Percentiles rank a stretch among this genome's conserved stretches.
Conservation (phyloP, 2,888 invertebrate species). For the Lasioglossum villosulum region DNA sequence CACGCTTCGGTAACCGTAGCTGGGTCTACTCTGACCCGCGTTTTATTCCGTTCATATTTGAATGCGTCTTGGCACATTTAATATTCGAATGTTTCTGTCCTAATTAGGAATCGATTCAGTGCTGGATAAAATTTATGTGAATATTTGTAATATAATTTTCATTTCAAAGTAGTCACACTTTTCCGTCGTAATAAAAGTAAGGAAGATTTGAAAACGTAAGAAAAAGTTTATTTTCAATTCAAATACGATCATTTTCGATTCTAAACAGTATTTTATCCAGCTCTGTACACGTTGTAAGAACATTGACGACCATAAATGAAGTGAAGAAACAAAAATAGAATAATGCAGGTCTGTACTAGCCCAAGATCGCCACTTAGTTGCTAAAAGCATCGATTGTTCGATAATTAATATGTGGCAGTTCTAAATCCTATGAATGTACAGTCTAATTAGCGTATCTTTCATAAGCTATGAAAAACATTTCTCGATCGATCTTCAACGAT, state of each 20-base stretch:
- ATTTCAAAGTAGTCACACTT: not conserved
- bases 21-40: not conserved
- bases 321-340: not conserved
- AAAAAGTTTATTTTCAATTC: no score
- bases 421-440: conserved; percentile 5
- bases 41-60: not conserved
- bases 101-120: not conserved
- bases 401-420: not conserved
- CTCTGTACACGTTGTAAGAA: not conserved
- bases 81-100: not conserved
- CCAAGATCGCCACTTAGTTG: not conserved
- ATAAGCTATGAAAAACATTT: not conserved
- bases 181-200: no score
- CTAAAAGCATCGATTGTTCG: not conserved
- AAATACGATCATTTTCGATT: not conserved
- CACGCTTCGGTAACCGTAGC: not conserved
- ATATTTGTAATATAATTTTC: not conserved
- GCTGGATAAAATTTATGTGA: not conserved
- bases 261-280: not conserved
- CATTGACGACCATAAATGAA: not conserved
- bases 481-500: not conserved
- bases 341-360: not conserved
- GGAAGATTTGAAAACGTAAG: no score
- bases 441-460: not conserved
- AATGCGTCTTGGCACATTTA: not conserved